Conservation (phyloP, 2,888 invertebrate genomes). For the Volucella inflata region DNA sequence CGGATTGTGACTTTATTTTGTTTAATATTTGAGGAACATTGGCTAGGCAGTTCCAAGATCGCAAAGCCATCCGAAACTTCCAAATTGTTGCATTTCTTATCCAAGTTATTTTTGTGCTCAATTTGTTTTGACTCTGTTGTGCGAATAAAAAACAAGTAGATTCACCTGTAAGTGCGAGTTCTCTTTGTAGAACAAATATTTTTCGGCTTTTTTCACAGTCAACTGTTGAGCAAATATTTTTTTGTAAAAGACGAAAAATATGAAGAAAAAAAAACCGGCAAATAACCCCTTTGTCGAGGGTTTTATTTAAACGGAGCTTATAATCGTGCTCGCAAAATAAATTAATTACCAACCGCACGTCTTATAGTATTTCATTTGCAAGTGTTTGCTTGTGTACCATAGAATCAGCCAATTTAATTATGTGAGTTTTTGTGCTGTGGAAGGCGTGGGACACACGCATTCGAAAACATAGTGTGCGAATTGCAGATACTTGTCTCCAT, state of each 20-base stretch:
- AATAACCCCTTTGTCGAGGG: neutral
- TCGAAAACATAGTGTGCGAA: too few species aligned
- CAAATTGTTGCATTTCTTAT: too few species aligned
- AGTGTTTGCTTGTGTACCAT: neutral
- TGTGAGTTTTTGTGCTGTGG: neutral
- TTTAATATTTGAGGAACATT: too few species aligned
- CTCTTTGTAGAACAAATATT: neutral
- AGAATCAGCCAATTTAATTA: slow-evolving; percentile 15
- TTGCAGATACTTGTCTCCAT: neutral
- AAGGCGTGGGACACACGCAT: neutral
- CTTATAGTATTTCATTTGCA: neutral
- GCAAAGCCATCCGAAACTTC: too few species aligned
- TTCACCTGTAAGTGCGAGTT: neutral
- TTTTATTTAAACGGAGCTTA: slow-evolving; percentile 4
- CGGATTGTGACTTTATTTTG: too few species aligned
- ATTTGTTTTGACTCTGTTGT: too few species aligned
- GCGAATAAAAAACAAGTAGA: neutral
- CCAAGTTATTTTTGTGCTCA: too few species aligned
- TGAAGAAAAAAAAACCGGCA: neutral
- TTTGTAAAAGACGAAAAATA: neutral
- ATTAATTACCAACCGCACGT: slow-evolving; percentile 3
- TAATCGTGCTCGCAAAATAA: neutral
- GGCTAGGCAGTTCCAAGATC: too few species aligned
- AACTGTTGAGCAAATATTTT: neutral
- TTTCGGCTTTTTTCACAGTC: neutral